These are phyloP conservation scores for Agriotes lineatus DNA, from an alignment of 2,888 invertebrate species.

Conservation along the genomic window DNA sequence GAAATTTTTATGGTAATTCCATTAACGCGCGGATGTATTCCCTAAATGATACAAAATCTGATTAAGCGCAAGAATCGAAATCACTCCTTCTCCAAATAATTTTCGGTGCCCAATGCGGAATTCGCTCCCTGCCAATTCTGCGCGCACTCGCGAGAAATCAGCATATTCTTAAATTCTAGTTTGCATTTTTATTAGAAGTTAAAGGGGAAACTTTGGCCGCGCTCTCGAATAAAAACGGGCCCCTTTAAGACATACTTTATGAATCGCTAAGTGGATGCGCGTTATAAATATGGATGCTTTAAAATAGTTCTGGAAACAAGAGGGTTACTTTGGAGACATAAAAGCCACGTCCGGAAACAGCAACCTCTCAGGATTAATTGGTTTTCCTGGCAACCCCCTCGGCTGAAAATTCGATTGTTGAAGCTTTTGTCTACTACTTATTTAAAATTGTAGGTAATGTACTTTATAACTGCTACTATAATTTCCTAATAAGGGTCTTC, in stretches of 20 bases:
- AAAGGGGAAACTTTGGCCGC: slow-evolving; percentile 38
- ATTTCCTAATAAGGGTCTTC: too few species aligned
- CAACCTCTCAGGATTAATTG: slow-evolving; percentile 12
- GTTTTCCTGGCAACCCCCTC: slow-evolving; percentile 2
- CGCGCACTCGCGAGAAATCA: slow-evolving; percentile 35
- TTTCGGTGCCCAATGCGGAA: slow-evolving; percentile 14
- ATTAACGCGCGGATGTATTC: slow-evolving; percentile 14
- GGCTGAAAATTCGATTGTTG: not conserved
- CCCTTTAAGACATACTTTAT: slow-evolving; percentile 29
- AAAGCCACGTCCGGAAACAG: slow-evolving; percentile 2
- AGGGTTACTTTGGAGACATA: not conserved
- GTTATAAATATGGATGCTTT: slow-evolving; percentile 24
- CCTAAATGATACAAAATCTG: slow-evolving; percentile 21
- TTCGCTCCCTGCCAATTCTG: slow-evolving; percentile 24
- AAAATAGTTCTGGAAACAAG: slow-evolving; percentile 18
- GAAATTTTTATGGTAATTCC: slow-evolving; percentile 13
- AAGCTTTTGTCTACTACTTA: not conserved
- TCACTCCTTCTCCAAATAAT: slow-evolving; percentile 13
- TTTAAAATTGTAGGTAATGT: too few species aligned
- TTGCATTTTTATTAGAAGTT: slow-evolving; percentile 46
- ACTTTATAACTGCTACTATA: too few species aligned
- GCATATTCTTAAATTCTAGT: slow-evolving; percentile 42
- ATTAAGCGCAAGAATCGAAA: slow-evolving; percentile 7
- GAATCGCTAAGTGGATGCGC: slow-evolving; percentile 22
- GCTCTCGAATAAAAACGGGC: slow-evolving; percentile 19